Conservation (phyloP, 2,888 invertebrate species). For the Laothoe populi region DNA sequence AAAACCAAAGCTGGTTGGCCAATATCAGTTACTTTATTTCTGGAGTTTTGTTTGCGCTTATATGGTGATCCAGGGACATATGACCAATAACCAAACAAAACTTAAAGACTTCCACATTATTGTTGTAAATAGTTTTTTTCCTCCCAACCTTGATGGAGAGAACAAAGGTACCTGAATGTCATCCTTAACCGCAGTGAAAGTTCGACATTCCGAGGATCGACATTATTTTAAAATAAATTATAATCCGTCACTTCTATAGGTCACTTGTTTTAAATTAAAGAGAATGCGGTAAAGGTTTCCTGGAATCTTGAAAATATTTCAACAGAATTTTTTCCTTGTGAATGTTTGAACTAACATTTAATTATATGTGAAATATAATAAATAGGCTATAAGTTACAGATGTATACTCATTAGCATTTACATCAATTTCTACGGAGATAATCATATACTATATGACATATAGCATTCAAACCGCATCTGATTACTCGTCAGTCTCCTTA, state of each 20-base stretch:
- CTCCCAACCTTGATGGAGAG: constrained; percentile 22
- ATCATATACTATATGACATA: no score
- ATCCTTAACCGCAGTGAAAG: constrained; percentile 26
- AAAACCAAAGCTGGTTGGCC: neutral
- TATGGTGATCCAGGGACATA: neutral
- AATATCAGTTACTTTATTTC: no score
- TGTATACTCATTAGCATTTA: no score
- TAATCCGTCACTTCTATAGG: constrained; percentile 14
- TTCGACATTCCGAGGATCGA: constrained; percentile 4
- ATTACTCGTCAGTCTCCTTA: no score
- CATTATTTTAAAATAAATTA: constrained; percentile 8
- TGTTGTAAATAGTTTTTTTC: constrained; percentile 18
- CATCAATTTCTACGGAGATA: no score
- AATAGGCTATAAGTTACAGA: no score
- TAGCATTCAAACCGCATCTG: no score
- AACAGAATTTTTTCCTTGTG: neutral
- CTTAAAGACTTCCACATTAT: neutral
- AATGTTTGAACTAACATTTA: neutral
- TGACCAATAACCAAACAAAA: neutral
- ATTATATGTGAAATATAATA: no score
- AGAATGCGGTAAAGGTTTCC: neutral
- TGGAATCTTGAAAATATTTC: neutral
- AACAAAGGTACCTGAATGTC: constrained; percentile 25
- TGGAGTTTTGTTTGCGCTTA: neutral
- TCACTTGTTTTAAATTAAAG: constrained; percentile 13